A percentile compares a stretch with the other conserved stretches of the same genome.
These are phyloP conservation scores for Drosophila fungiperda DNA, from an alignment of 2,888 invertebrate genomes.

Conservation along the genomic window DNA sequence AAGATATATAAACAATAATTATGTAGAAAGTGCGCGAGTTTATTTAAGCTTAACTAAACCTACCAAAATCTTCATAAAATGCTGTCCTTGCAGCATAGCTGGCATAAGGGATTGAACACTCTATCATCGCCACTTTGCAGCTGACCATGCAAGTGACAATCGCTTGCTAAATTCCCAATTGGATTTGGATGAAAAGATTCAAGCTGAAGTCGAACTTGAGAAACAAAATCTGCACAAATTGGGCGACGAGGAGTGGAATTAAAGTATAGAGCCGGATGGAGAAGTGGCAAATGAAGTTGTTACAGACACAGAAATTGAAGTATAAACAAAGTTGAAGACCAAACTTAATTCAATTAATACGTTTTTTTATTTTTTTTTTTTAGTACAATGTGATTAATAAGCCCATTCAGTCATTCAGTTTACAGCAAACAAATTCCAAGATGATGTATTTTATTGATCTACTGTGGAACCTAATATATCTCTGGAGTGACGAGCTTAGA, in stretches of 20 bases:
- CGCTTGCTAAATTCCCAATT: not conserved
- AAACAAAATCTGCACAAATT: slow-evolving; percentile 18
- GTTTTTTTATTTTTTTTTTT: not conserved
- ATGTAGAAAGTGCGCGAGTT: slow-evolving; percentile 44
- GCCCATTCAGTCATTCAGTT: slow-evolving; percentile 36
- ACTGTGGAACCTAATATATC: slow-evolving; percentile 25
- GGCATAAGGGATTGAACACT: slow-evolving; percentile 28
- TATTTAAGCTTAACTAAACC: slow-evolving; percentile 37
- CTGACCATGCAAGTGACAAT: slow-evolving; percentile 1
- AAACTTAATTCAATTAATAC: not conserved
- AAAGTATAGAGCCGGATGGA: not conserved
- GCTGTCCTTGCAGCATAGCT: slow-evolving; percentile 36
- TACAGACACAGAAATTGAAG: not conserved
- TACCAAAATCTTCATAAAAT: slow-evolving; percentile 37
- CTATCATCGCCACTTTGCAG: slow-evolving; percentile 31
- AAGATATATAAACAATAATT: slow-evolving; percentile 21
- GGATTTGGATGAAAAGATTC: slow-evolving; percentile 35
- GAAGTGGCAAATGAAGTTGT: not conserved
- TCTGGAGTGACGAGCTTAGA: slow-evolving; percentile 28
- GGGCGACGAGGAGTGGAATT: not conserved
- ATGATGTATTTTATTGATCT: slow-evolving; percentile 50
- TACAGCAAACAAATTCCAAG: slow-evolving; percentile 30
- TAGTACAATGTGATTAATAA: slow-evolving; percentile 15
- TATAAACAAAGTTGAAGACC: not conserved
- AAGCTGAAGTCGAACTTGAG: slow-evolving; percentile 48